phyloP scores from a whole-genome alignment of 1,140 invertebrate genomes.

The Drosophila sucinea region DNA sequence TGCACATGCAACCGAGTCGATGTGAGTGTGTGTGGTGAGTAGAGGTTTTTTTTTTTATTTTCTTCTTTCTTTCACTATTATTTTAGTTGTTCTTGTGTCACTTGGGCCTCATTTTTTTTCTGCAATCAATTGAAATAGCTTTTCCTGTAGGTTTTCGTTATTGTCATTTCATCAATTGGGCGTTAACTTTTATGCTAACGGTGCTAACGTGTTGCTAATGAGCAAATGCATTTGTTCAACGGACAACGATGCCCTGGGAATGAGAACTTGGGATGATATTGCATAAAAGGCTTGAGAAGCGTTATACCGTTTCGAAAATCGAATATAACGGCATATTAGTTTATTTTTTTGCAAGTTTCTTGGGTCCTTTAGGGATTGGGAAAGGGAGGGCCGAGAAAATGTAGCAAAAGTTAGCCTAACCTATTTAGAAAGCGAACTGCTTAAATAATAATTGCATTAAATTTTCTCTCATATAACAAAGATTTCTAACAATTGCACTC shows the following conservation, averaged over 20 bases:
- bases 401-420: no score
- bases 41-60: conserved; percentile 21
- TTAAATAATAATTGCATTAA: no score
- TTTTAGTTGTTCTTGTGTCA: conserved; percentile 11
- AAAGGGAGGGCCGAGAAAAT: no score
- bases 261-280: background rate
- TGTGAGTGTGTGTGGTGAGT: background rate
- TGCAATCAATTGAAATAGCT: conserved; percentile 57
- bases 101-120: background rate
- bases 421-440: no score
- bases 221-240: conserved; percentile 33
- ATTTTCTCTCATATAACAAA: no score
- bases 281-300: background rate
- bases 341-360: no score
- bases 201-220: conserved; percentile 77
- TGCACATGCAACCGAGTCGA: conserved; percentile 60
- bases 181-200: conserved; percentile 74
- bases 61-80: conserved; percentile 1
- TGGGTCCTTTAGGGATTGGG: no score
- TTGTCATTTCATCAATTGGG: conserved; percentile 79
- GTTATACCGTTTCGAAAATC: no score
- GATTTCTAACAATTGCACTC: no score
- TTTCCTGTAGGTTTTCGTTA: conserved; percentile 35
- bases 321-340: no score
- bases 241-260: conserved; percentile 2